phyloP scores from a whole-genome alignment of 2,797 vertebrate species.

The Acanthurus lineatus region DNA sequence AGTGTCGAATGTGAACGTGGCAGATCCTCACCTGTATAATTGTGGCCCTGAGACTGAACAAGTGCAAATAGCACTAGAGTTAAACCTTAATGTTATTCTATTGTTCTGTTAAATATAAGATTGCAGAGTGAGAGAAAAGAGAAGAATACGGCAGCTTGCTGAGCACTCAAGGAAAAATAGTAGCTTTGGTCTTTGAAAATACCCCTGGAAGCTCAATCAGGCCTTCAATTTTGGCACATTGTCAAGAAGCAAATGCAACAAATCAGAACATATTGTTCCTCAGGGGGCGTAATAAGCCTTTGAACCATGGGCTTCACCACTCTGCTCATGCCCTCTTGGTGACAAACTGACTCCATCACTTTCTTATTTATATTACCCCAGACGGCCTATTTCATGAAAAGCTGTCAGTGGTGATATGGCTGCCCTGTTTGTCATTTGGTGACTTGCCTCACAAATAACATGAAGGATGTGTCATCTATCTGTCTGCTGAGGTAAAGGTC shows the following conservation, averaged over 20 bases:
- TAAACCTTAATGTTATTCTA: conserved; percentile 66
- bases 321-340: conserved; percentile 59
- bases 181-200: conserved; percentile 71
- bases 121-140: conserved; percentile 59
- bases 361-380: conserved; percentile 52
- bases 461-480: conserved; percentile 38
- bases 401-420: conserved; percentile 41
- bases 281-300: conserved; percentile 67
- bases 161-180: conserved; percentile 72
- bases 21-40: conserved; percentile 60
- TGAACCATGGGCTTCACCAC: conserved; percentile 59
- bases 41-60: conserved; percentile 56
- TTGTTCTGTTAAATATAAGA: conserved; percentile 77
- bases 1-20: conserved; percentile 50
- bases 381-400: conserved; percentile 48
- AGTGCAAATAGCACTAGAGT: conserved; percentile 61
- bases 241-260: conserved; percentile 78
- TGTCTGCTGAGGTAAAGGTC: conserved; percentile 59
- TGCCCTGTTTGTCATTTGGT: conserved; percentile 52
- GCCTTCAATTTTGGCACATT: conserved; percentile 78
- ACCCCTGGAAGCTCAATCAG: conserved; percentile 80
- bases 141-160: conserved; percentile 60
- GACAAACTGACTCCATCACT: conserved; percentile 61
- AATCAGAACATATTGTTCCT: conserved; percentile 86
- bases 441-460: conserved; percentile 53